Base-by-base conservation (phyloP, 2,113 vertebrate genomes). In the Arenaria interpres region DNA sequence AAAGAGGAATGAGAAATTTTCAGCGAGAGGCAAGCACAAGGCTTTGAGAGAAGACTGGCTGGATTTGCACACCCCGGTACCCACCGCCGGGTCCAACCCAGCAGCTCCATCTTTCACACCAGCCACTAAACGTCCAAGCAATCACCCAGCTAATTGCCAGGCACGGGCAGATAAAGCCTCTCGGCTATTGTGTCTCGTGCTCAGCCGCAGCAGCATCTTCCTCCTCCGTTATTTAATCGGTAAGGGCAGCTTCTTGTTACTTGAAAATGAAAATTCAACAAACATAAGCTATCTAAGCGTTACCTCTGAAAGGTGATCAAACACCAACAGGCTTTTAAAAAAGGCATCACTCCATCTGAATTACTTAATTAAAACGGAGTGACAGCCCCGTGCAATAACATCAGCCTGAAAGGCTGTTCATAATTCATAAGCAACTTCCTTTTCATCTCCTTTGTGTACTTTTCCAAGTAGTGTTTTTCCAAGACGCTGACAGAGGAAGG, bases 361-460 rank as follows among this genome's bases (percentile, higher is more conserved):
- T 90, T 67, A 59, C 83, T 93, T 81, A 90, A 95, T 95, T 97
- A 96, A 96, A 95, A 45, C 2, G 12, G 64, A 96, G 51, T 67
- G 87, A 85, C 94, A 88, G 87, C 63, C 53, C 82, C 2, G 2
- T 88, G 89, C 89, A 94, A 85, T 8, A 89, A 45, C 86, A 89
- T 16, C 92, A 92, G 89, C 87, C 88, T 91, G 94, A 96, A 97
- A 97, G 85, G 57, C 19, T 83, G 48, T 97, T 95, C 95, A 97
- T 97, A 94, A 97, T 97, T 96, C 94, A 97, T 93, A 85, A 97
- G 87, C 91, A 83, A 88, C 87, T 92, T 96, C 45, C 77, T 96
- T 97, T 93, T 97, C 92, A 96, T 96, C 94, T 97, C 89, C 93
- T 93, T 80, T 94, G 97, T 88, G 87, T 50, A 79, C 67, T 83